Base-by-base conservation (phyloP, 2,797 vertebrate genomes). In the Propithecus deckenii region DNA sequence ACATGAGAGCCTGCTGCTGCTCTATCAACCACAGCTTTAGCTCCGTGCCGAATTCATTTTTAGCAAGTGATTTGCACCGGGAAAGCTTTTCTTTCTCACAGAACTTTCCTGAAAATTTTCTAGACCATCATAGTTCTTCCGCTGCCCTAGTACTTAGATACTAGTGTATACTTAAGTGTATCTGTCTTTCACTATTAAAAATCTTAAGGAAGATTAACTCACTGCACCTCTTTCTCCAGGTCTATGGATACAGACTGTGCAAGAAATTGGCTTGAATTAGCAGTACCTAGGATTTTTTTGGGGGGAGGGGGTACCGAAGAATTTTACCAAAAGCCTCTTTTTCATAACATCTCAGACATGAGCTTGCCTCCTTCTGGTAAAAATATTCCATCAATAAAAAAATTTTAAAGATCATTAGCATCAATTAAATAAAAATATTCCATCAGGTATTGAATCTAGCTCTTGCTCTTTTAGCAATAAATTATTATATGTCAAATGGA, bases 321-420 rank as follows among this genome's bases (percentile, higher is more conserved):
- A 79, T 91, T 83, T 96, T 85, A 48, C 48, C 41, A 38, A 72
- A 91, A 87, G 80, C 52, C 4, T 74, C 2, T 76, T 79, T 96
- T 89, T 83, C 69, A 67, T 88, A 52, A 92, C 81, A 81, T 86
- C 43, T 90, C 17, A 74, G 50, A 84, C 55, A 15, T 11, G n/a
- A 57, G 5, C 59, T 80, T 83, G 46, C 30, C 5, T 61, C 71
- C 46, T 85, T 91, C 43, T 81, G 57, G n/a, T 84, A 87, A 80
- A 92, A 92, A 93, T 67, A 59, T 17, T 79, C 32, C 8, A 65
- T 55, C 28, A 41, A 23, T 87, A 50, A 93, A 91, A 86, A 38
- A 41, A 46, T 43, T 43, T 79, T 20, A 1, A 50, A 71, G 86
- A 57, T n/a, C 7, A 75, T 74, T 11, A 65, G 30, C 23, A 38